phyloP scores from a whole-genome alignment of 2,797 vertebrate species.

The Manis crassicaudata region DNA sequence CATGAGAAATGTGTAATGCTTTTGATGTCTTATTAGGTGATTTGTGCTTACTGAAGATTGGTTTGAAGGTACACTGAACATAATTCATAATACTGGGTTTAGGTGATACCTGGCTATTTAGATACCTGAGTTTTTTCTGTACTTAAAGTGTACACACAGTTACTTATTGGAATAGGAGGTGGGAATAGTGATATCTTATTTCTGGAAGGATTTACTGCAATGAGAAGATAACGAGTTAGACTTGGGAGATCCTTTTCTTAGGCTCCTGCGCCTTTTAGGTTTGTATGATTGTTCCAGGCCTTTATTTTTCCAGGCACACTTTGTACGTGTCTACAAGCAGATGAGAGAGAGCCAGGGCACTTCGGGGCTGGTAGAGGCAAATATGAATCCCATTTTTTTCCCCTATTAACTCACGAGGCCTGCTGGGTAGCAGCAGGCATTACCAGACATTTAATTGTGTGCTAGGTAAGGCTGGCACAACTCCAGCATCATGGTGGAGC shows the following conservation, averaged over 20 bases:
- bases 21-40: conserved; percentile 77
- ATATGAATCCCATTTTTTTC: conserved; percentile 54
- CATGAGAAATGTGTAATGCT: conserved; percentile 60
- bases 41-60: conserved; percentile 75
- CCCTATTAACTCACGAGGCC: conserved; percentile 58
- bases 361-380: conserved; percentile 43
- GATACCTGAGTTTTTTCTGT: neutral
- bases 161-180: neutral
- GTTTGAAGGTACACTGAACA: conserved; percentile 50
- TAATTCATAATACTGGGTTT: conserved; percentile 47
- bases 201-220: conserved; percentile 54
- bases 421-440: conserved; percentile 69
- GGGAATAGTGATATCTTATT: neutral
- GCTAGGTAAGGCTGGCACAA: conserved; percentile 58
- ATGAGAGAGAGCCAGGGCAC: conserved; percentile 29
- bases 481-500: conserved; percentile 25
- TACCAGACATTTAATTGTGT: conserved; percentile 63
- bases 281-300: neutral
- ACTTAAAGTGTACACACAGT: neutral
- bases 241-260: neutral
- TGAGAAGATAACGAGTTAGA: neutral
- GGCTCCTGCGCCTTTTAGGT: conserved; percentile 11
- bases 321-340: neutral
- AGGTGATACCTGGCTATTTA: neutral
- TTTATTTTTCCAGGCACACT: conserved; percentile 2